Evolutionary conservation across 2,888 invertebrate species (phyloP).

Genomic region (Lamproptera curius): DNA sequence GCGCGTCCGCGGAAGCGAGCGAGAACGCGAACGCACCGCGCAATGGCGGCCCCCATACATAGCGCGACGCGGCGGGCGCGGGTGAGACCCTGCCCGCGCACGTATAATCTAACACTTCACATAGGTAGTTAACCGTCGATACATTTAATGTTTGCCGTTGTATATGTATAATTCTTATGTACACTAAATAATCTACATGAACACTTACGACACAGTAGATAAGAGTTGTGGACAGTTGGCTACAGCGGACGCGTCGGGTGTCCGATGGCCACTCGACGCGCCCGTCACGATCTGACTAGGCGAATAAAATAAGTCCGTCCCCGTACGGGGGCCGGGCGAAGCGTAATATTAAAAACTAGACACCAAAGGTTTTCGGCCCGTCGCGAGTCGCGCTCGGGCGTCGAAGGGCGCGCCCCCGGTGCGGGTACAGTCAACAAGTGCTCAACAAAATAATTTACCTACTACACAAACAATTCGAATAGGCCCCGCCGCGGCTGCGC

Average conservation of each 20-base stretch:
- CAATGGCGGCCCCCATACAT: slow-evolving; percentile 14
- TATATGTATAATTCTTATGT: slow-evolving; percentile 68
- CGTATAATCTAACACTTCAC: slow-evolving; percentile 34
- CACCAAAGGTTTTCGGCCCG: slow-evolving; percentile 26
- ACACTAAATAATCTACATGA: slow-evolving; percentile 67
- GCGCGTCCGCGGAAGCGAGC: too few species aligned
- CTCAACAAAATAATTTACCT: too few species aligned
- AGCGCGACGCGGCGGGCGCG: slow-evolving; percentile 19
- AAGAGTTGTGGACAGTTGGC: slow-evolving; percentile 68
- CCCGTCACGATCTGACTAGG: slow-evolving; percentile 66
- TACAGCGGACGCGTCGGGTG: slow-evolving; percentile 48
- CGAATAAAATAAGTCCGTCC: slow-evolving; percentile 60
- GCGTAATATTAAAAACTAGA: slow-evolving; percentile 66
- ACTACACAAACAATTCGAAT: too few species aligned
- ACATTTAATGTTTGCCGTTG: slow-evolving; percentile 54
- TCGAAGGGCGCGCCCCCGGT: too few species aligned
- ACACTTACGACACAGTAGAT: slow-evolving; percentile 73
- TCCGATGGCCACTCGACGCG: slow-evolving; percentile 45
- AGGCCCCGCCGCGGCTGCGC: too few species aligned
- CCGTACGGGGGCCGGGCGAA: slow-evolving; percentile 49
- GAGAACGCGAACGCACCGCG: slow-evolving; percentile 8
- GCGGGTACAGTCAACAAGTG: slow-evolving; percentile 3
- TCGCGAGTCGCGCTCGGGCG: slow-evolving; percentile 1
- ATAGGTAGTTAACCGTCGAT: slow-evolving; percentile 39
- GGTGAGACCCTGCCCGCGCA: slow-evolving; percentile 26